Percentiles rank a stretch among this genome's conserved stretches.
Conservation (phyloP, 2,113 vertebrate species). For the Gasterosteus aculeatus region DNA sequence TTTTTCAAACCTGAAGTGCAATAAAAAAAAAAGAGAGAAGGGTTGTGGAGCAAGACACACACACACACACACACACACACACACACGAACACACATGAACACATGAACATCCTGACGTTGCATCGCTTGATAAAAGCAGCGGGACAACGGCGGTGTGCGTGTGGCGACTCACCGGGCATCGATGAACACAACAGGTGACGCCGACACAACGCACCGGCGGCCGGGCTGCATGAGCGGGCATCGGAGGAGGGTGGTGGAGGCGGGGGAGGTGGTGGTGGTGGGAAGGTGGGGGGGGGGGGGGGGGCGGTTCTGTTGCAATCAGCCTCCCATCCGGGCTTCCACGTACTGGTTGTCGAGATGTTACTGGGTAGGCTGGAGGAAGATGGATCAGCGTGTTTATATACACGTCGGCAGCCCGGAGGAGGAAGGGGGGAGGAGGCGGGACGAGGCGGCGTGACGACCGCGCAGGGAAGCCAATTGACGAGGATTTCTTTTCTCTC, state of each 20-base stretch:
- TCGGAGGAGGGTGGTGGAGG: too few species aligned
- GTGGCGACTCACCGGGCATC: slow-evolving; percentile 69
- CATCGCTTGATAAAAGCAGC: not conserved
- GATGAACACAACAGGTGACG: slow-evolving; percentile 78
- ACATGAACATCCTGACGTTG: not conserved
- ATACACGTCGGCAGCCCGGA: slow-evolving; percentile 78
- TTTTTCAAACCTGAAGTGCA: slow-evolving; percentile 19
- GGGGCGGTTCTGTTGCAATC: slow-evolving; percentile 46
- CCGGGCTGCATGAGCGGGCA: slow-evolving; percentile 40
- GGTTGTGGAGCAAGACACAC: not conserved
- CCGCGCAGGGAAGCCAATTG: slow-evolving; percentile 71
- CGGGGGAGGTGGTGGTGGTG: too few species aligned
- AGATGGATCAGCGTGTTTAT: slow-evolving; percentile 79
- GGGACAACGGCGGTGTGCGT: not conserved
- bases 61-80: too few species aligned
- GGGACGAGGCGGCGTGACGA: slow-evolving; percentile 77
- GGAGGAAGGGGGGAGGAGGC: slow-evolving; percentile 72
- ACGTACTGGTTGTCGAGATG: slow-evolving; percentile 72
- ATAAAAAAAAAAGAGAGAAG: not conserved
- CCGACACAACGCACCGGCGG: slow-evolving; percentile 30
- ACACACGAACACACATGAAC: not conserved
- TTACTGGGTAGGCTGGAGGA: slow-evolving; percentile 79
- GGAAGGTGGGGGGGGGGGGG: not conserved
- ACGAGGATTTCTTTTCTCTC: slow-evolving; percentile 55
- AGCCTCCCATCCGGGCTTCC: slow-evolving; percentile 66